Conservation (phyloP, 2,888 invertebrate species). For the Melieria picta region DNA sequence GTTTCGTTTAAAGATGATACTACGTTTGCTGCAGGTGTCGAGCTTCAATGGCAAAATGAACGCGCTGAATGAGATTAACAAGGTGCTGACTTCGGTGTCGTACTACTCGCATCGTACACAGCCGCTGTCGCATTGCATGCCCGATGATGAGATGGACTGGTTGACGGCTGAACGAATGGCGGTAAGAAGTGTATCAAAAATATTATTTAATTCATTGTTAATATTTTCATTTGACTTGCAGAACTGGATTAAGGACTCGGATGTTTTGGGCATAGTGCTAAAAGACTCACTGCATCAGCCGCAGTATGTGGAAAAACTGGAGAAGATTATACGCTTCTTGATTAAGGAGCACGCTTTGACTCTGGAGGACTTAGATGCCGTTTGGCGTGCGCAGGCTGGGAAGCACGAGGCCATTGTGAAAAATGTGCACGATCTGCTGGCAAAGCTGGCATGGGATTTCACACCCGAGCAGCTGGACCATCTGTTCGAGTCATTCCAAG, state of each 20-base stretch:
- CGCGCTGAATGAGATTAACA: conserved; percentile 97
- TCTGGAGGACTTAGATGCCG: conserved; percentile 89
- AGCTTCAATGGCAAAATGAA: conserved; percentile 99
- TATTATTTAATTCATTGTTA: background rate
- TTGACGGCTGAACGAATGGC: conserved; percentile 94
- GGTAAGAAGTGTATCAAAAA: conserved; percentile 70
- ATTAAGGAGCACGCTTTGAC: conserved; percentile 93
- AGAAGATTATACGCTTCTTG: conserved; percentile 96
- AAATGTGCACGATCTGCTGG: conserved; percentile 94
- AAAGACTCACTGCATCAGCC: conserved; percentile 97
- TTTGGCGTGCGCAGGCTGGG: conserved; percentile 97
- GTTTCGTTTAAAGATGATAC: conserved; percentile 95
- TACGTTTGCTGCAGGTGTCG: conserved; percentile 91
- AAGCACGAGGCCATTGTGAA: conserved; percentile 99
- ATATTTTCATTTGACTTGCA: conserved; percentile 63
- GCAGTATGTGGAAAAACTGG: conserved; percentile 96
- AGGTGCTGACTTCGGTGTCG: conserved; percentile 90
- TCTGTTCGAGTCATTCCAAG: conserved; percentile 96
- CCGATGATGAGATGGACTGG: conserved; percentile 89
- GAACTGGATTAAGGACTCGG: conserved; percentile 96
- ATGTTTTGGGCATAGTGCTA: conserved; percentile 93
- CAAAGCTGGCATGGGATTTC: conserved; percentile 98
- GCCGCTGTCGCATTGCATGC: conserved; percentile 72
- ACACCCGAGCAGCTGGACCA: conserved; percentile 97
- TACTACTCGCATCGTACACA: conserved; percentile 83